Percentiles rank a stretch among this genome's conserved stretches.
These are phyloP conservation scores for Frankliniella intonsa DNA, from an alignment of 2,888 invertebrate species.

Conservation along the genomic window DNA sequence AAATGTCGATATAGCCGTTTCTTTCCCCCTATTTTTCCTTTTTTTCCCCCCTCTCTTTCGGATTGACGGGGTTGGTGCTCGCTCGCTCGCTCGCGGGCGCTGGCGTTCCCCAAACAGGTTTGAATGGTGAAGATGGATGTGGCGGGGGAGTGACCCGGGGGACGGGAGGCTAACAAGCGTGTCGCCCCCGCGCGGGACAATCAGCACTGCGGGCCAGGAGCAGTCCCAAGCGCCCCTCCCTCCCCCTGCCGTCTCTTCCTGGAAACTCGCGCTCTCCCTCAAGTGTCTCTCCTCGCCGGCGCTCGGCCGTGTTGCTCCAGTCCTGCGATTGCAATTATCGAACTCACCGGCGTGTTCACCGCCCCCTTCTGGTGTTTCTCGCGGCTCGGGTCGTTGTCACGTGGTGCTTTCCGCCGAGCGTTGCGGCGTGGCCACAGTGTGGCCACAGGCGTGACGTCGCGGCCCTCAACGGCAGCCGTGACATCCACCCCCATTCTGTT, in stretches of 20 bases:
- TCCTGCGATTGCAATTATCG: not conserved
- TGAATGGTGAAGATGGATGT: conserved; percentile 4
- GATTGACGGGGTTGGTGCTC: not conserved
- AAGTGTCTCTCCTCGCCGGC: too few relatives aligned
- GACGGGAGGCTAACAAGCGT: not conserved
- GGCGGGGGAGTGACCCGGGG: conserved; percentile 5
- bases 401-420: too few relatives aligned
- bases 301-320: not conserved
- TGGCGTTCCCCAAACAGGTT: not conserved
- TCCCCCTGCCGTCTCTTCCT: too few relatives aligned
- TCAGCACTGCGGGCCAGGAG: not conserved
- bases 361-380: not conserved
- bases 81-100: not conserved
- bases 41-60: not conserved
- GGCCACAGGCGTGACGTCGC: too few relatives aligned
- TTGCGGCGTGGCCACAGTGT: too few relatives aligned
- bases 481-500: too few relatives aligned
- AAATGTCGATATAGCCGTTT: not conserved
- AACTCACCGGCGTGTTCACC: not conserved
- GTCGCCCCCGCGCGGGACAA: not conserved
- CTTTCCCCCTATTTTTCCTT: not conserved
- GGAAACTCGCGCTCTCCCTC: too few relatives aligned
- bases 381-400: too few relatives aligned
- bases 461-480: too few relatives aligned
- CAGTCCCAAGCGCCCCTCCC: not conserved